These are phyloP conservation scores for Lycaena phlaeas DNA, from an alignment of 2,888 invertebrate genomes.

Conservation along the genomic window DNA sequence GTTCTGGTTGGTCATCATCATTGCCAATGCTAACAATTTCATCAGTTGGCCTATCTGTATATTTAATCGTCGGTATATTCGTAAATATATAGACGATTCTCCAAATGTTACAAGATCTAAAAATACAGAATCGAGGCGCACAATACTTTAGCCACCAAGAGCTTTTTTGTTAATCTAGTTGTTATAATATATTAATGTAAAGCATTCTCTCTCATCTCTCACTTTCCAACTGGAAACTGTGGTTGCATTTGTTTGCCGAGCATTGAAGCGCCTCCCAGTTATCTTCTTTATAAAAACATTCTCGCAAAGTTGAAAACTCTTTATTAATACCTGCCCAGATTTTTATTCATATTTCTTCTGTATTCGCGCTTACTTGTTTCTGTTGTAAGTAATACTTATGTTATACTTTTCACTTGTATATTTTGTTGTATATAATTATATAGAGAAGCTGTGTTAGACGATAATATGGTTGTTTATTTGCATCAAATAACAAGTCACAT, in stretches of 20 bases:
- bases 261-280: conserved; percentile 9
- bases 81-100: too few relatives aligned
- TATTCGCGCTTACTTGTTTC: conserved; percentile 4
- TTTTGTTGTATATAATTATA: background rate
- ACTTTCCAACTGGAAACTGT: conserved; percentile 1
- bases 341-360: conserved; percentile 9
- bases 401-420: background rate
- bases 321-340: conserved; percentile 9
- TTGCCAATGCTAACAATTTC: too few relatives aligned
- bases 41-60: too few relatives aligned
- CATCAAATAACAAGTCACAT: too few relatives aligned
- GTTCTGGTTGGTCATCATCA: too few relatives aligned
- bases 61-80: too few relatives aligned
- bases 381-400: conserved; percentile 1
- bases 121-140: too few relatives aligned
- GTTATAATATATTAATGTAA: background rate
- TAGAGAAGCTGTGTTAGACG: background rate
- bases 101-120: too few relatives aligned
- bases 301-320: conserved; percentile 8
- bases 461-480: too few relatives aligned
- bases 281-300: conserved; percentile 10
- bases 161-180: too few relatives aligned
- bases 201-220: conserved; percentile 10
- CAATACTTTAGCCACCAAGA: too few relatives aligned
- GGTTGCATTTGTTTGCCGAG: conserved; percentile 4